A percentile compares a stretch with the other conserved stretches of the same genome.
These are phyloP conservation scores for Zaprionus inermis DNA, from an alignment of 1,140 invertebrate genomes.

Conservation along the genomic window DNA sequence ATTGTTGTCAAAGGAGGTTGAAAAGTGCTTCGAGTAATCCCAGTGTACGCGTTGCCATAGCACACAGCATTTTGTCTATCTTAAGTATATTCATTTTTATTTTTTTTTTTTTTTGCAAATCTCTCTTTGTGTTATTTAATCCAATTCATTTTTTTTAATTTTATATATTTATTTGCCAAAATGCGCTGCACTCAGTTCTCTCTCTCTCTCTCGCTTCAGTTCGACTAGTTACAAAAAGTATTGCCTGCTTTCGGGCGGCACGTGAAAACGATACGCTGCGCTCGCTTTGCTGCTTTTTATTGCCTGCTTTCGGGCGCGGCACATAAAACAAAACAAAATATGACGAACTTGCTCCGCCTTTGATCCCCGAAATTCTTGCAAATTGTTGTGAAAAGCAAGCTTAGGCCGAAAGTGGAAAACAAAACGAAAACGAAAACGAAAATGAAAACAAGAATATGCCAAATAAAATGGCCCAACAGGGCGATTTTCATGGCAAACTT, in stretches of 20 bases:
- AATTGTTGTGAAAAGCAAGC: neutral
- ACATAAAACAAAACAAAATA: neutral
- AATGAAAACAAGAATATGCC: slow-evolving; percentile 22
- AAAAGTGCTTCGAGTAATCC: neutral
- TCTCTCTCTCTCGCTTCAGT: neutral
- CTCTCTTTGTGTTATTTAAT: neutral
- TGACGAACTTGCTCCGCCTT: neutral
- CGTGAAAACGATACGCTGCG: neutral
- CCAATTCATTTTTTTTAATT: neutral
- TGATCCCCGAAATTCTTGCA: neutral
- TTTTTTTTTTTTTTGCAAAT: too few relatives aligned
- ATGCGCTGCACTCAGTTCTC: too few relatives aligned
- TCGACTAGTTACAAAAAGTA: neutral
- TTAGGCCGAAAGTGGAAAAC: neutral
- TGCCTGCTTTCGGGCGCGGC: neutral
- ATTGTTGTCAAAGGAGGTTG: neutral
- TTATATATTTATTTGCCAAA: neutral
- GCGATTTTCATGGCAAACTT: slow-evolving; percentile 16
- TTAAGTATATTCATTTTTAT: too few relatives aligned
- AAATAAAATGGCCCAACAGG: slow-evolving; percentile 12
- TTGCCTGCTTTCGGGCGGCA: neutral
- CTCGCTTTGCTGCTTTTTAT: too few relatives aligned
- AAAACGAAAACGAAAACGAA: neutral
- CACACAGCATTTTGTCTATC: too few relatives aligned
- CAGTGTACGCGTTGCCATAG: neutral